phyloP scores from a whole-genome alignment of 2,113 vertebrate species.

The Psittacus erithacus region DNA sequence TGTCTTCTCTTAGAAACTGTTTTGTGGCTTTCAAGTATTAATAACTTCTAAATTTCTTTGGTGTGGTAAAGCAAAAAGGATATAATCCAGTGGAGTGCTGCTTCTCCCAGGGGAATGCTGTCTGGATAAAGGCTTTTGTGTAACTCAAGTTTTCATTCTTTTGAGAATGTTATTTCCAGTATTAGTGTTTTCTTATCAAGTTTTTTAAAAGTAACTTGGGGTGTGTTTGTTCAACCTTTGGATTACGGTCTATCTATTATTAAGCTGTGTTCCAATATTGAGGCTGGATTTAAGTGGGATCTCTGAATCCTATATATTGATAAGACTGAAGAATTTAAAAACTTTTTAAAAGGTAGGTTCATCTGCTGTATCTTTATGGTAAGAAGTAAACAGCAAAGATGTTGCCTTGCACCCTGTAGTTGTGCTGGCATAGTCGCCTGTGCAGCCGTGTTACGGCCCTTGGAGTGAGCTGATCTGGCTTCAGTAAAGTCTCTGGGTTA shows the following conservation, averaged over 20 bases:
- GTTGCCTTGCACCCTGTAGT: not conserved
- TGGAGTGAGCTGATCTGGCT: not conserved
- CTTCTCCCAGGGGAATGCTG: not conserved
- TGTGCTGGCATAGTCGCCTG: not conserved
- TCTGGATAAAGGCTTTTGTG: not conserved
- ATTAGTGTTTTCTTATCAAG: not conserved
- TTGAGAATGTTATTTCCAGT: not conserved
- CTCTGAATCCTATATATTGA: not conserved
- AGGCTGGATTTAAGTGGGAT: not conserved
- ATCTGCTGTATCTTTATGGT: not conserved
- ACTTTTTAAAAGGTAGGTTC: not conserved
- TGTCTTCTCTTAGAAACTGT: not conserved
- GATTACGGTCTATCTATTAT: not conserved
- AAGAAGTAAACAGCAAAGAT: not conserved
- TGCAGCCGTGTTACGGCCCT: not conserved
- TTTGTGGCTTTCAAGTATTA: not conserved
- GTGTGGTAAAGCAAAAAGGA: fast-evolving
- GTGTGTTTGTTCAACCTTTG: not conserved
- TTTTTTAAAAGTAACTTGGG: not conserved
- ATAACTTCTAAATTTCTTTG: not conserved
- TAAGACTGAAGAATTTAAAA: not conserved
- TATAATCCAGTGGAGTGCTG: not conserved
- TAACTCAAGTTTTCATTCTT: not conserved
- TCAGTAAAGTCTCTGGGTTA: not conserved
- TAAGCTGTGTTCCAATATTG: not conserved